Conservation (phyloP, 2,888 invertebrate genomes). For the Diabrotica balteata region DNA sequence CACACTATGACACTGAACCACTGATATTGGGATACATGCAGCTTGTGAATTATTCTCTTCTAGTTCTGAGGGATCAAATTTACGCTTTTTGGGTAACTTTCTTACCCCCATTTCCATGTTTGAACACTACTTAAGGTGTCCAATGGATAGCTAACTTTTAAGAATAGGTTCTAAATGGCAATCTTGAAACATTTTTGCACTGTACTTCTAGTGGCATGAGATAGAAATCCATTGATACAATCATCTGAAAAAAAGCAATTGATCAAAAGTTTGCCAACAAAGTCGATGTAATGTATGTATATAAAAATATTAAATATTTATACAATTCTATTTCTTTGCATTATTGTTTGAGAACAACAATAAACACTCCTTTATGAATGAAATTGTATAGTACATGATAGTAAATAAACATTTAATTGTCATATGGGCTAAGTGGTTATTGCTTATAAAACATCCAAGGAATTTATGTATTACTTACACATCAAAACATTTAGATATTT, state of each 20-base stretch:
- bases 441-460: conserved; percentile 37
- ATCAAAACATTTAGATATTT: conserved; percentile 22
- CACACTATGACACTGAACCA: conserved; percentile 53
- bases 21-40: conserved; percentile 55
- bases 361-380: conserved; percentile 56
- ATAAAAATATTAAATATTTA: conserved; percentile 29
- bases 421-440: conserved; percentile 41
- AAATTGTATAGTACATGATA: conserved; percentile 54
- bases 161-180: conserved; percentile 48
- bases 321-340: conserved; percentile 29
- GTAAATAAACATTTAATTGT: conserved; percentile 59
- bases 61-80: conserved; percentile 80
- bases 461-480: conserved; percentile 2
- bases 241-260: conserved; percentile 24
- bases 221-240: conserved; percentile 27
- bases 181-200: conserved; percentile 33
- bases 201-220: conserved; percentile 31
- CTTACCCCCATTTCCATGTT: conserved; percentile 66
- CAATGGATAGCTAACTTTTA: conserved; percentile 33
- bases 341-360: conserved; percentile 44
- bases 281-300: conserved; percentile 1
- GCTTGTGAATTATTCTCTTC: conserved; percentile 64
- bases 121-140: conserved; percentile 26
- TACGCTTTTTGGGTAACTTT: conserved; percentile 93
- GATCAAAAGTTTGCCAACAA: too few relatives aligned